Evolutionary conservation across 2,797 vertebrate genomes (phyloP).

Genomic region (Pangasius sanitwongsei): DNA sequence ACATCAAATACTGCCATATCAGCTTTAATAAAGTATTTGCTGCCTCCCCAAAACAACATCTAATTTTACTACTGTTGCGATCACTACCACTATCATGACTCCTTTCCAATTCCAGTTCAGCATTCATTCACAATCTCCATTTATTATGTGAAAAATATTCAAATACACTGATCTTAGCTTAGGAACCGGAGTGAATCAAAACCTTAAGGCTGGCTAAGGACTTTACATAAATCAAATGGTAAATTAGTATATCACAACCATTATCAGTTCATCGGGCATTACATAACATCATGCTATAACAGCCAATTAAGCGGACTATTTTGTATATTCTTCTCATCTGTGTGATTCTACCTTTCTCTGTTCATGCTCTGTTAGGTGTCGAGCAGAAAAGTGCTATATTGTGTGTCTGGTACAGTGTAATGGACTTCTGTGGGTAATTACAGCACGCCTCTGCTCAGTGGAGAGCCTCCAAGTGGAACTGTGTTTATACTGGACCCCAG

Average conservation of each 20-base stretch:
- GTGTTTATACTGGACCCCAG: conserved; percentile 25
- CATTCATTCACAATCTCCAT: not conserved
- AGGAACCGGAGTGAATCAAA: not conserved
- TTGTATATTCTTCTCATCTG: not conserved
- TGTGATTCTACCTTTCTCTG: not conserved
- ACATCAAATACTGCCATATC: not conserved
- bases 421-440: conserved; percentile 36
- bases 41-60: not conserved
- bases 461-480: conserved; percentile 10
- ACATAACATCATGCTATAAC: not conserved
- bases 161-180: not conserved
- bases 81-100: not conserved
- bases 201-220: not conserved
- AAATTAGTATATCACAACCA: not conserved
- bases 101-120: not conserved
- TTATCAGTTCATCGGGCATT: not conserved
- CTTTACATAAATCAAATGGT: not conserved
- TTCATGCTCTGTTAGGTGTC: conserved; percentile 10
- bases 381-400: not conserved
- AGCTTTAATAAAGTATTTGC: not conserved
- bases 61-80: not conserved
- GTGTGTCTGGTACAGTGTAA: conserved; percentile 16
- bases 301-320: not conserved
- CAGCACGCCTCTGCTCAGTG: conserved; percentile 5
- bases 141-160: not conserved